phyloP scores from a whole-genome alignment of 2,888 invertebrate species.

The Limnephilus marmoratus region DNA sequence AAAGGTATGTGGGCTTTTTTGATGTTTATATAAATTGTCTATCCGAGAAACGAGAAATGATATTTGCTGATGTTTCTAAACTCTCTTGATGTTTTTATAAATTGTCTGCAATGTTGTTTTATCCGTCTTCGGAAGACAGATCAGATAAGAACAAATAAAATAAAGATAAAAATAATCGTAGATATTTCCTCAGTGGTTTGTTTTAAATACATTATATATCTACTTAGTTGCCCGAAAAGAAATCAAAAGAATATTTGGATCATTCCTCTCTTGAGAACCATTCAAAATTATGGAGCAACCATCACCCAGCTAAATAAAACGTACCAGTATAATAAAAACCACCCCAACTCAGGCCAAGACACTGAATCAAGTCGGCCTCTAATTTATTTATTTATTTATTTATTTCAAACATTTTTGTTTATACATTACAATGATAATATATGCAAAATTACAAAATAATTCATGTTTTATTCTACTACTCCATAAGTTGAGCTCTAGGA shows the following conservation, averaged over 20 bases:
- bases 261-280: not conserved
- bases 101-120: not conserved
- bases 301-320: not conserved
- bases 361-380: too few species aligned
- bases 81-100: not conserved
- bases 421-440: too few species aligned
- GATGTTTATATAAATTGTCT: too few species aligned
- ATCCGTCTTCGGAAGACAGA: not conserved
- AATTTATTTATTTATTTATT: too few species aligned
- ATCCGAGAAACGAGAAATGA: not conserved
- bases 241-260: slow-evolving; percentile 2
- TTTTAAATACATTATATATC: not conserved
- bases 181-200: not conserved
- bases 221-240: not conserved
- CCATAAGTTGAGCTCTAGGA: too few species aligned
- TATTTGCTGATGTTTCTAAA: not conserved
- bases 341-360: too few species aligned
- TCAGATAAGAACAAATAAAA: not conserved
- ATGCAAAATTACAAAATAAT: too few species aligned
- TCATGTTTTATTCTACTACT: too few species aligned
- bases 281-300: not conserved
- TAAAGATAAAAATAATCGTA: not conserved
- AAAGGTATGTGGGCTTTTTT: too few species aligned
- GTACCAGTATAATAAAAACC: not conserved
- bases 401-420: too few species aligned